These are phyloP conservation scores for Pygoscelis adeliae DNA, from an alignment of 2,113 vertebrate genomes.

Conservation along the genomic window DNA sequence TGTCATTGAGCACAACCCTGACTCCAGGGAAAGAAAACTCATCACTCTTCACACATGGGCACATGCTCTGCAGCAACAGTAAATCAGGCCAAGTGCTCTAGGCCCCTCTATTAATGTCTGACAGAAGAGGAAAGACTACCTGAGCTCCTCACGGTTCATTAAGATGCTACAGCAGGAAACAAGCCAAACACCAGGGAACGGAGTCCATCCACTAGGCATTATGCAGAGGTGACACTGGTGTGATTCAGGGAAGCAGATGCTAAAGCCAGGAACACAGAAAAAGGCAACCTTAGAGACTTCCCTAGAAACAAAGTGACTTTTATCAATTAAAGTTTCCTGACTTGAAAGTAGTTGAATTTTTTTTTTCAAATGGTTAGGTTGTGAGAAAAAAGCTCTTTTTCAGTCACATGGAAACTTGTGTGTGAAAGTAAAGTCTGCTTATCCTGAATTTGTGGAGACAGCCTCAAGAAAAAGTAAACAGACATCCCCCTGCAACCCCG, in stretches of 20 bases:
- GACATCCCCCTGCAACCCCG: no score
- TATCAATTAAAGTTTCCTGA: fast-evolving
- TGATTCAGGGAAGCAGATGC: background rate
- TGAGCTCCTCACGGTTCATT: background rate
- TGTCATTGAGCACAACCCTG: background rate
- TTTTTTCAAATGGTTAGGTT: background rate
- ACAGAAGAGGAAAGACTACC: background rate
- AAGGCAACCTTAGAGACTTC: background rate
- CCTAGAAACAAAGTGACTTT: background rate
- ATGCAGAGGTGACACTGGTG: fast-evolving
- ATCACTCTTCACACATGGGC: background rate
- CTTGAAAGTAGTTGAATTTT: background rate
- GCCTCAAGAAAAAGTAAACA: background rate
- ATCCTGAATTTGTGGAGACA: background rate
- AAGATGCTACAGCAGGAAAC: background rate
- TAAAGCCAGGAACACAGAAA: background rate
- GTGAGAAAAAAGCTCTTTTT: background rate
- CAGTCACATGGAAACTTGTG: fast-evolving
- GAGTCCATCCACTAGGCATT: background rate
- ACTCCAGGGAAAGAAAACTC: background rate
- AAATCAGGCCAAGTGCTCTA: background rate
- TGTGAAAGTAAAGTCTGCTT: background rate
- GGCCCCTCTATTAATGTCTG: background rate
- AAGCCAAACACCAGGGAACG: background rate
- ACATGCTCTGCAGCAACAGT: background rate